Evolutionary conservation across 2,113 vertebrate species (phyloP).

Genomic region (Chloropsis hardwickii): DNA sequence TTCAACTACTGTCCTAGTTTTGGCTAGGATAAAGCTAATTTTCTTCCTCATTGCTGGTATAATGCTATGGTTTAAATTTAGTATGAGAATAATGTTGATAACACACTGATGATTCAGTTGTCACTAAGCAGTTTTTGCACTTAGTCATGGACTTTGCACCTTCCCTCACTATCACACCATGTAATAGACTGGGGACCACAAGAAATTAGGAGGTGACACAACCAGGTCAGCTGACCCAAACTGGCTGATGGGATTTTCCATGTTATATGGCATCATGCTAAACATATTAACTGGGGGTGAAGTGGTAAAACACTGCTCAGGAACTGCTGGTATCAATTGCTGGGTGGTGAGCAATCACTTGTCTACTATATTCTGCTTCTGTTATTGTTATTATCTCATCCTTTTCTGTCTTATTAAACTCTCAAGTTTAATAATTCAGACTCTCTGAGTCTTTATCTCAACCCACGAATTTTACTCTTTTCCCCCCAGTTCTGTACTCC

Average conservation of each 20-base stretch:
- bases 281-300: neutral
- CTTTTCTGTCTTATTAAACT: neutral
- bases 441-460: too few relatives aligned
- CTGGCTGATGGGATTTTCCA: neutral
- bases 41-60: neutral
- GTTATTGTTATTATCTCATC: neutral
- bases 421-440: too few relatives aligned
- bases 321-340: neutral
- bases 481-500: neutral
- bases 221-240: neutral
- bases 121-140: neutral
- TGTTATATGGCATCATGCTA: neutral
- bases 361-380: neutral
- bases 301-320: neutral
- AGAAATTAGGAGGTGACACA: neutral
- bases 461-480: neutral
- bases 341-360: neutral
- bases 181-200: rapidly evolving
- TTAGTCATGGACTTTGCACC: neutral
- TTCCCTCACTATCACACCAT: neutral
- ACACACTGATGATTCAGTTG: neutral
- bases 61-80: neutral
- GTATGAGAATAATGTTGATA: neutral
- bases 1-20: neutral
- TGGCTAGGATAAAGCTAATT: neutral